Percentiles rank a stretch among this genome's conserved stretches.
These are phyloP conservation scores for Drosophila silvestris DNA, from an alignment of 2,888 invertebrate genomes.

Conservation along the genomic window DNA sequence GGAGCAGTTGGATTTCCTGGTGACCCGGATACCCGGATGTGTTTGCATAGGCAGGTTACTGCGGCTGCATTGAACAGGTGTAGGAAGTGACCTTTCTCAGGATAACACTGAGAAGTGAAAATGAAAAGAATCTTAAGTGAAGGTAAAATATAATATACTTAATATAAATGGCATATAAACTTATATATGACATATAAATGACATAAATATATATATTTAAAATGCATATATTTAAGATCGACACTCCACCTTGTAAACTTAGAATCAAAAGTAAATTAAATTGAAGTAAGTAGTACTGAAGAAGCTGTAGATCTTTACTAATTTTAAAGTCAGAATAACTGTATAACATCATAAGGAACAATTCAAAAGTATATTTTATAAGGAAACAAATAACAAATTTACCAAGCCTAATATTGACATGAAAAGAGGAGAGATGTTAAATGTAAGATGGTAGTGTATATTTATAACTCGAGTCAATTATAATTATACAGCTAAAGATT, in stretches of 20 bases:
- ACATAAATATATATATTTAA: background rate
- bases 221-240: background rate
- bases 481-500: background rate
- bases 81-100: constrained; percentile 25
- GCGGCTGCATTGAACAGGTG: constrained; percentile 57
- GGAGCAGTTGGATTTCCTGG: constrained; percentile 71
- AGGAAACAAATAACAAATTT: background rate
- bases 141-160: background rate
- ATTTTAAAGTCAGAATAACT: background rate
- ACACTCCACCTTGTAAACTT: too few species aligned
- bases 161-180: background rate
- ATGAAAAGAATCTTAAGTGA: background rate
- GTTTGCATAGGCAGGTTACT: constrained; percentile 52
- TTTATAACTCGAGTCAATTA: background rate
- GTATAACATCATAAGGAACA: background rate
- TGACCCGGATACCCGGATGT: constrained; percentile 75
- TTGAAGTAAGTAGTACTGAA: background rate
- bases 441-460: background rate
- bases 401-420: background rate
- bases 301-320: background rate
- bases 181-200: too few species aligned
- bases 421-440: accelerated
- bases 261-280: background rate
- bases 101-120: background rate
- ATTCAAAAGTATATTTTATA: background rate